Conservation (phyloP, 2,888 invertebrate genomes). For the Lasioglossum leucozonium region DNA sequence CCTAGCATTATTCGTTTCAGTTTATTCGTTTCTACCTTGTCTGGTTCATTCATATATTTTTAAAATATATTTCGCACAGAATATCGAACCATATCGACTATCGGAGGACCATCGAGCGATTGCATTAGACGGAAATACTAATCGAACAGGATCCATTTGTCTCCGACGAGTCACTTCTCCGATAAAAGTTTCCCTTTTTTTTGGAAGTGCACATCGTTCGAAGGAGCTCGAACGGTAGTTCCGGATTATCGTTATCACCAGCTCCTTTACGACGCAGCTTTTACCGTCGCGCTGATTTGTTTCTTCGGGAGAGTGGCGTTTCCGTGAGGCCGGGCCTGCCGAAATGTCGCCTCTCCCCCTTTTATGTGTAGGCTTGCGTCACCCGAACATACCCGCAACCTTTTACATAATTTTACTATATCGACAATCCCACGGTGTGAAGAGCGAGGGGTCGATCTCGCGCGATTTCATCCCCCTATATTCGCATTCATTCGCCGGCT, state of each 20-base stretch:
- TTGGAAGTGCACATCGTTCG: not conserved
- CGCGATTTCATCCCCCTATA: not conserved
- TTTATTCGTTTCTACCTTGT: not conserved
- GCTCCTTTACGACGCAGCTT: conserved; percentile 15
- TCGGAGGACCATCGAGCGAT: not conserved
- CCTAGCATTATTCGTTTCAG: not conserved
- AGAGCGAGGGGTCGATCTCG: not conserved
- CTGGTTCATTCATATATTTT: not conserved
- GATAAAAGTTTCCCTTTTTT: not conserved
- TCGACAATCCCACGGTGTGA: not conserved
- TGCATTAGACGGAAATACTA: not conserved
- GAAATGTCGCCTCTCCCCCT: conserved; percentile 5
- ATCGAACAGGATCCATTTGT: not conserved
- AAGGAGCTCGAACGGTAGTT: not conserved
- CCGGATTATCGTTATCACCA: conserved; percentile 13
- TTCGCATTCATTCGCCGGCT: not conserved
- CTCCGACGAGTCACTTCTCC: not conserved
- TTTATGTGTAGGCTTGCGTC: not conserved
- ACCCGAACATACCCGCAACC: conserved; percentile 5
- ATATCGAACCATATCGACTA: not conserved
- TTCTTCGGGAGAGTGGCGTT: not conserved
- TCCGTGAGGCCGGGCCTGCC: not conserved
- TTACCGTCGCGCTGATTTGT: conserved; percentile 26
- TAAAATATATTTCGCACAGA: not conserved
- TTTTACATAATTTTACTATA: conserved; percentile 26